These are phyloP conservation scores for Orgyia antiqua DNA, from an alignment of 2,888 invertebrate species.

Conservation along the genomic window DNA sequence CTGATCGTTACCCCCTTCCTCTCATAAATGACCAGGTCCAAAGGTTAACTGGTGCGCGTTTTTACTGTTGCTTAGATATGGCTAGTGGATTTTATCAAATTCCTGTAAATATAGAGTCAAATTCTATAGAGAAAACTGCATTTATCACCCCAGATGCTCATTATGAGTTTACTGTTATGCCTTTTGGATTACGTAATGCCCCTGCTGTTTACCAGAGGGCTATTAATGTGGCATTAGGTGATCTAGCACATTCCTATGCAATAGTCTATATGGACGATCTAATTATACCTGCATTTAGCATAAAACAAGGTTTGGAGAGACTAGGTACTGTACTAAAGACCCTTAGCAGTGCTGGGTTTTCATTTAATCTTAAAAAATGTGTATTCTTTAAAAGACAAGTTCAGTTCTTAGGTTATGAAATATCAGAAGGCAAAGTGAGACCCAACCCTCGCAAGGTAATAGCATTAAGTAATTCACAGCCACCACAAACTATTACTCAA, in stretches of 20 bases:
- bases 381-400: constrained; percentile 10
- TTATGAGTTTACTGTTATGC: background rate
- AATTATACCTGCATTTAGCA: background rate
- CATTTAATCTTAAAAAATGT: constrained; percentile 18
- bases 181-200: background rate
- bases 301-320: constrained; percentile 3
- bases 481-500: background rate
- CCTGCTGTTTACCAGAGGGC: background rate
- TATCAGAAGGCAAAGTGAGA: background rate
- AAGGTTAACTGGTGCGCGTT: background rate
- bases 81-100: background rate
- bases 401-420: constrained; percentile 6
- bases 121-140: background rate
- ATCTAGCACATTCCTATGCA: background rate
- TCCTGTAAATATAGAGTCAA: background rate
- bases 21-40: background rate
- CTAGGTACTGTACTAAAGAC: constrained; percentile 5
- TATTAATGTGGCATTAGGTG: background rate
- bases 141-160: constrained; percentile 1
- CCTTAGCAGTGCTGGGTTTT: constrained; percentile 10
- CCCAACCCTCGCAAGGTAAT: background rate
- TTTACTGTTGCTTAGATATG: background rate
- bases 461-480: background rate
- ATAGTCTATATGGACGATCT: constrained; percentile 1
- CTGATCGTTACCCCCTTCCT: constrained; percentile 1